Percentiles rank a stretch among this genome's conserved stretches.
Evolutionary conservation across 2,797 vertebrate genomes (phyloP).

Genomic region (Bradypus variegatus): DNA sequence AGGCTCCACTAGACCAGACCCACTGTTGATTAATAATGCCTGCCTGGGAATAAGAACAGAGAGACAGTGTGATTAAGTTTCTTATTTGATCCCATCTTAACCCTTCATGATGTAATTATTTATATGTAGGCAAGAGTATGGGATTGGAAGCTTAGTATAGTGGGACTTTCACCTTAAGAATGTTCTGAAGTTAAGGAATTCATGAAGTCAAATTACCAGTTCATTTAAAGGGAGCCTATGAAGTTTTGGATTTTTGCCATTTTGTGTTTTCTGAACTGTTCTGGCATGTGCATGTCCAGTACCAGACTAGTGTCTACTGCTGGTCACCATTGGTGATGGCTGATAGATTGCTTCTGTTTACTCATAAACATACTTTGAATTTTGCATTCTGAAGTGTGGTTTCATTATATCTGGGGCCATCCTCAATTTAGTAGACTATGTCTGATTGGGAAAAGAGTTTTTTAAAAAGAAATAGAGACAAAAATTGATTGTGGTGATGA

Average conservation of each 20-base stretch:
- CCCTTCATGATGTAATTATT: neutral
- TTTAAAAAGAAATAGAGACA: neutral
- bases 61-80: neutral
- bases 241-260: neutral
- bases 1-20: neutral
- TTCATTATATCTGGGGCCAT: neutral
- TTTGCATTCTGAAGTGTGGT: neutral
- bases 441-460: neutral
- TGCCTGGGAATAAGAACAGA: neutral
- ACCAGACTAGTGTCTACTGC: neutral
- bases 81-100: constrained; percentile 19
- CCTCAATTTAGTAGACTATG: neutral
- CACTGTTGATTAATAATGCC: neutral
- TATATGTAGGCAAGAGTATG: neutral
- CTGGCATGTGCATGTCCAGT: neutral
- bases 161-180: neutral
- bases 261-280: constrained; percentile 5
- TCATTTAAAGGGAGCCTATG: constrained; percentile 13
- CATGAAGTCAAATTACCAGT: neutral
- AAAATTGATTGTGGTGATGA: too few species aligned
- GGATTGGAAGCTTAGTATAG: neutral
- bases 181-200: constrained; percentile 1
- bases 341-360: constrained; percentile 10
- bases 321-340: neutral
- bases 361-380: neutral